These are phyloP conservation scores for Etia nguti DNA, from an alignment of 2,113 vertebrate species.

Conservation along the genomic window DNA sequence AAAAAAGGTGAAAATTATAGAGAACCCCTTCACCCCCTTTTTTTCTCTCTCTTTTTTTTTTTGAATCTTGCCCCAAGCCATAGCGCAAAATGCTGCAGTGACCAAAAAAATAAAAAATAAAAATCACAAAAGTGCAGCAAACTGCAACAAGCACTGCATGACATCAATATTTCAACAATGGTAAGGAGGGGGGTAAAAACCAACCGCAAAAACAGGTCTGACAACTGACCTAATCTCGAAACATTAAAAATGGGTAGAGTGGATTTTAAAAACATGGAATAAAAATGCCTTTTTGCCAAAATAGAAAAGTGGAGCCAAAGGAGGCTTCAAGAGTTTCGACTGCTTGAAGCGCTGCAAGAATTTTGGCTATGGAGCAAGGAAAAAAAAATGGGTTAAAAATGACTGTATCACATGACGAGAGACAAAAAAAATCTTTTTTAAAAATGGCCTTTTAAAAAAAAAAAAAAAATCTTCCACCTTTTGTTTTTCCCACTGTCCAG, in stretches of 20 bases:
- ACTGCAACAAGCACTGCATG: conserved; percentile 73
- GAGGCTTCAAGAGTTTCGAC: conserved; percentile 82
- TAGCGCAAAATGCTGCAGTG: conserved; percentile 59
- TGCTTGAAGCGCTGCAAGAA: conserved; percentile 85
- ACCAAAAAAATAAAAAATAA: conserved; percentile 57
- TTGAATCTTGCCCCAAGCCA: conserved; percentile 67
- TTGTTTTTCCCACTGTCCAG: conserved; percentile 64
- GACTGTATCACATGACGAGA: conserved; percentile 45
- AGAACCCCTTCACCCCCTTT: conserved; percentile 54
- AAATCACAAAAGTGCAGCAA: conserved; percentile 78
- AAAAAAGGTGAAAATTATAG: conserved; percentile 85
- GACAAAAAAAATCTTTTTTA: conserved; percentile 4
- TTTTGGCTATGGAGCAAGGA: conserved; percentile 72
- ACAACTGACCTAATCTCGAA: conserved; percentile 77
- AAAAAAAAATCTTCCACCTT: conserved; percentile 59
- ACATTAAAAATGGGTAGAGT: conserved; percentile 96
- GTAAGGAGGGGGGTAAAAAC: conserved; percentile 80
- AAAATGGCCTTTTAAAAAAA: conserved; percentile 39
- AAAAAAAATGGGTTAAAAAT: conserved; percentile 68
- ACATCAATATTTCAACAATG: conserved; percentile 80
- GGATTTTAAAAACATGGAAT: conserved; percentile 90
- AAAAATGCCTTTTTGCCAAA: conserved; percentile 88
- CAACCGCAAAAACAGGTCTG: conserved; percentile 76
- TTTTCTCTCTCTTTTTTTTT: neutral
- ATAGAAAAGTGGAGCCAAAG: conserved; percentile 97